These are phyloP conservation scores for Dermatophagoides farinae DNA, from an alignment of 1,140 invertebrate species.

Conservation along the genomic window DNA sequence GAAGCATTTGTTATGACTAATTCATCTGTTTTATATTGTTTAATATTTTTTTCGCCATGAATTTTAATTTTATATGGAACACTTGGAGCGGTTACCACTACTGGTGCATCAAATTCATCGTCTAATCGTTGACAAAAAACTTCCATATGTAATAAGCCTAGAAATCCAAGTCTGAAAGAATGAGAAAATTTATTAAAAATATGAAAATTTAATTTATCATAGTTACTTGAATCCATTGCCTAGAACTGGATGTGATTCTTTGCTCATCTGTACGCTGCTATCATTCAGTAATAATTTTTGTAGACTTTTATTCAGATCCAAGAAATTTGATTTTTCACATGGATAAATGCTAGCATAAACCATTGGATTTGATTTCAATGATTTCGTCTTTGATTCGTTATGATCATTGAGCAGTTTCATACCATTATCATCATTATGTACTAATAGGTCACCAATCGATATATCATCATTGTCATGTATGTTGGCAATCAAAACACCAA, in stretches of 20 bases:
- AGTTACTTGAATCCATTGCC: conserved; percentile 54
- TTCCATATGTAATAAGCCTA: conserved; percentile 85
- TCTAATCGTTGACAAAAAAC: conserved; percentile 80
- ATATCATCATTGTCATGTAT: conserved; percentile 57
- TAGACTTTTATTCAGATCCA: conserved; percentile 49
- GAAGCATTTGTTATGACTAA: conserved; percentile 64
- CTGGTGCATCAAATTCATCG: conserved; percentile 66
- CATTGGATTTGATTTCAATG: conserved; percentile 17
- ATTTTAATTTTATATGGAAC: conserved; percentile 79
- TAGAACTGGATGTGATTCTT: conserved; percentile 68
- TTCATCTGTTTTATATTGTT: conserved; percentile 42
- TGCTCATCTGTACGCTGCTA: conserved; percentile 53
- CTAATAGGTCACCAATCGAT: conserved; percentile 63
- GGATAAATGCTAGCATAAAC: conserved; percentile 46
- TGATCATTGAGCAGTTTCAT: neutral
- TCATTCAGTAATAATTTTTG: conserved; percentile 85
- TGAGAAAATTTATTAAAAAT: neutral
- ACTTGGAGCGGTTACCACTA: conserved; percentile 75
- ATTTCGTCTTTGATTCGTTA: neutral
- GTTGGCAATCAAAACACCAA: conserved; percentile 57
- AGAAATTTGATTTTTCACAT: conserved; percentile 61
- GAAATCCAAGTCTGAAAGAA: conserved; percentile 55
- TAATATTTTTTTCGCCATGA: conserved; percentile 39
- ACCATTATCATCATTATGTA: conserved; percentile 26
- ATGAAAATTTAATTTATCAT: neutral